Base-by-base conservation (phyloP, 2,113 vertebrate species). In the Tympanuchus pallidicinctus region DNA sequence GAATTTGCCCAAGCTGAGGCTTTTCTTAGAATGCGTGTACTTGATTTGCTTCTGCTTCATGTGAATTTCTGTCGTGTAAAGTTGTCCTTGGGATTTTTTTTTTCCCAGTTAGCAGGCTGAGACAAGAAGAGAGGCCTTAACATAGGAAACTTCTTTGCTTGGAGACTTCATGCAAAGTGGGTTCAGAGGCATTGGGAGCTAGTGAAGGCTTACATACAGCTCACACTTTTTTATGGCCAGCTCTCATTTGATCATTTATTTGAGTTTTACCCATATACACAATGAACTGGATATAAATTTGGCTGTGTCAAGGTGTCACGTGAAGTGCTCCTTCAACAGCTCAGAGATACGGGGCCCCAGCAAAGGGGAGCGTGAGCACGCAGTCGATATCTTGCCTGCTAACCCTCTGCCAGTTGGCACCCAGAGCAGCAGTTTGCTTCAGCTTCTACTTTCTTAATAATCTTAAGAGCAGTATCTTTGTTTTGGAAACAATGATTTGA, bases 281-380 rank as follows among this genome's bases (percentile, higher is more conserved):
- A 78, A 86, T 79, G 32, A 64, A 86, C 67, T 81, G 88, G 88
- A 81, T 84, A 81, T 82, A 88, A 93, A 83, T 90, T 78, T 66
- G 86, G 38, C 88, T 28, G 1, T 57, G 59, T 77, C 52, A 60
- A 54, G 65, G 82, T 95, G 84, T 82, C 79, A 25, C 67, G 61
- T 86, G 94, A 80, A 71, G 86, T 80, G 69, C 77, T 93, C 7
- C 13, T 92, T 89, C 18, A 80, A 10, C 56, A 80, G 54, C 76
- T 77, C 45, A 8, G 90, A 86, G 88, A 82, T 83, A 57, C 1
- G 76, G 88, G 81, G 54, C 48, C 71, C 27, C 71, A 76, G 78
- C 66, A 86, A 80, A 85, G 73, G 56, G 12, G 60, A 82, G 63
- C 79, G 75, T 86, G 71, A 67, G 75, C 69, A 64, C 36, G 73